Evolutionary conservation across 2,888 invertebrate species (phyloP).

Genomic region (Melinopterus prodromus): DNA sequence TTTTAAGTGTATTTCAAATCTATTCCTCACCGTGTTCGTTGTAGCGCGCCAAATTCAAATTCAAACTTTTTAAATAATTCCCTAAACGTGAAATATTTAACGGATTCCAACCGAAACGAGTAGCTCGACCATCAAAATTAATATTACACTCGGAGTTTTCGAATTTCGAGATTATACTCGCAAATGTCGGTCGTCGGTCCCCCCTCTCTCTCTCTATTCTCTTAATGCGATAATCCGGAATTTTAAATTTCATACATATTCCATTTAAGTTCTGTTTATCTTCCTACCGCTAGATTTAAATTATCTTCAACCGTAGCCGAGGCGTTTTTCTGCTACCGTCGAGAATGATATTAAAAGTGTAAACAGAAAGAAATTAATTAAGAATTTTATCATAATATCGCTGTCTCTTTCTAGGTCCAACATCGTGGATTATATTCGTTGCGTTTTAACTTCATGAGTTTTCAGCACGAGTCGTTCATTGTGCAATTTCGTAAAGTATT

Average conservation of each 20-base stretch:
- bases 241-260: constrained; percentile 4
- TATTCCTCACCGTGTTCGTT: not conserved
- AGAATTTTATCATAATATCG: not conserved
- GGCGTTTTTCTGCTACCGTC: not conserved
- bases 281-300: not conserved
- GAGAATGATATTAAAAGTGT: not conserved
- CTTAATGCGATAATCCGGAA: not conserved
- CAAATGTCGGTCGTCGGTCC: not conserved
- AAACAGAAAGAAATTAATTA: not conserved
- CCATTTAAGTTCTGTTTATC: not conserved
- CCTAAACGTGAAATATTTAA: not conserved
- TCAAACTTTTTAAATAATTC: not conserved
- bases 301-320: not conserved
- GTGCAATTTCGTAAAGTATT: not conserved
- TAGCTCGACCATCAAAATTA: not conserved
- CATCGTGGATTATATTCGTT: too few relatives aligned
- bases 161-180: not conserved
- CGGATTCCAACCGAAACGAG: not conserved
- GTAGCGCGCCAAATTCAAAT: not conserved
- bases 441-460: not conserved
- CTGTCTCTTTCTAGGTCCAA: not conserved
- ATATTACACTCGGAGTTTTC: not conserved
- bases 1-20: too few relatives aligned
- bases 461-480: not conserved
- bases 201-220: not conserved